Evolutionary conservation across 1,140 invertebrate genomes (phyloP), one percentile per base, ranked within the genome.

Genomic region (Oryzaephilus surinamensis): DNA sequence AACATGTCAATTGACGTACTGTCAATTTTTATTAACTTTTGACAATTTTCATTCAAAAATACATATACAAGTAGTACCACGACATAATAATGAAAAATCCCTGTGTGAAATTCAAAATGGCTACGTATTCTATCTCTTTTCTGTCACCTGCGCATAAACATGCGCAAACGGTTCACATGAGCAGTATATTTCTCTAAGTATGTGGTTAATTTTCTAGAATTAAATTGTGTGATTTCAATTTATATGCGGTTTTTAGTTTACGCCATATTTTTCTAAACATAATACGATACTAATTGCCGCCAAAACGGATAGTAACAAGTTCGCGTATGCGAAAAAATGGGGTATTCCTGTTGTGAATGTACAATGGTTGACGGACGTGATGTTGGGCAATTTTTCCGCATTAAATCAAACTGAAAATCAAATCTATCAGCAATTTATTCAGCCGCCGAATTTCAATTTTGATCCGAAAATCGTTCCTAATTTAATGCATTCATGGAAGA

Each of bases 401-500:
- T 64, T 93, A 1, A 78, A 84, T 55, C 85, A 80, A 66, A 79
- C 74, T 33, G 85, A 87, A 48, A 81, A 76, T 55, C 75, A 75
- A 1, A 89, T 89, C 52, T 96, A 94, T 60, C 86, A 93, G 51
- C 84, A 90, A 45, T 92, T 86, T 55, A 81, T 76, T 47, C 55
- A 83, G 12, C 74, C 74, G 1, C 66, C 66, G 31, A 85, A 85
- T 3, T 92, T 96, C 59, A 71, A 80, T 52, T 78, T 96, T 57
- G 91, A 96, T 60, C 83, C 89, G 55, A 77, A 74, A 37, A 61
- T 89, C 38, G 84, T 94, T 11, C 78, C 82, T 17, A 85, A 87
- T 68, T 65, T 95, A n/a, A 88, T 95, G 81, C 81, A 79, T 62
- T 82, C 86, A 2, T 94, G 91, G 91, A 89, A 89, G 64, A 79